A percentile compares a stretch with the other conserved stretches of the same genome.
Evolutionary conservation across 2,888 invertebrate genomes (phyloP).

Genomic region (Mesoligia furuncula): DNA sequence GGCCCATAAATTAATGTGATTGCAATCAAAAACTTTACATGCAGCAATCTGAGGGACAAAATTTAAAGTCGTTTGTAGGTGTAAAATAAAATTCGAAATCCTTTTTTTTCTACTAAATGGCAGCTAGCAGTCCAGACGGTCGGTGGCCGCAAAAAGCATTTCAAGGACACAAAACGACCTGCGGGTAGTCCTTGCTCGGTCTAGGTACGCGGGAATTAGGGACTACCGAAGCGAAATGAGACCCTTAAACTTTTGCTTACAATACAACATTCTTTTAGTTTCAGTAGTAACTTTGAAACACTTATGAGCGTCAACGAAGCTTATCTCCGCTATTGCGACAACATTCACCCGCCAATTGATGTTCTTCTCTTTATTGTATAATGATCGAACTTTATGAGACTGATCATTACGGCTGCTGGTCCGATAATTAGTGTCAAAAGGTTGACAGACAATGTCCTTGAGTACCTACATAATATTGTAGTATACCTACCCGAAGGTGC

Average conservation of each 20-base stretch:
- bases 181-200: slow-evolving; percentile 29
- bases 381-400: slow-evolving; percentile 59
- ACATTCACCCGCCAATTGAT: slow-evolving; percentile 50
- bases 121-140: slow-evolving; percentile 63
- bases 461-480: not conserved
- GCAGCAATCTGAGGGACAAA: slow-evolving; percentile 19
- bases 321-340: slow-evolving; percentile 52
- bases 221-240: slow-evolving; percentile 14
- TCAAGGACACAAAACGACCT: slow-evolving; percentile 62
- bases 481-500: not conserved
- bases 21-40: slow-evolving; percentile 39
- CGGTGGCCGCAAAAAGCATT: slow-evolving; percentile 66
- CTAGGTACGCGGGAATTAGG: slow-evolving; percentile 43
- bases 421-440: slow-evolving; percentile 18
- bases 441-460: slow-evolving; percentile 5
- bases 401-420: slow-evolving; percentile 21
- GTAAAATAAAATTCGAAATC: slow-evolving; percentile 53
- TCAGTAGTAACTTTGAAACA: slow-evolving; percentile 23
- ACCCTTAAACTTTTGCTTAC: slow-evolving; percentile 7
- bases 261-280: slow-evolving; percentile 13
- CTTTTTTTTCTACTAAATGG: slow-evolving; percentile 41
- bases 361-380: slow-evolving; percentile 53
- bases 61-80: slow-evolving; percentile 44
- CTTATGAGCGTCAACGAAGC: slow-evolving; percentile 37
- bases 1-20: slow-evolving; percentile 21